These are phyloP conservation scores for Lamellibrachia luymesi DNA, from an alignment of 1,140 invertebrate genomes.

Conservation along the genomic window DNA sequence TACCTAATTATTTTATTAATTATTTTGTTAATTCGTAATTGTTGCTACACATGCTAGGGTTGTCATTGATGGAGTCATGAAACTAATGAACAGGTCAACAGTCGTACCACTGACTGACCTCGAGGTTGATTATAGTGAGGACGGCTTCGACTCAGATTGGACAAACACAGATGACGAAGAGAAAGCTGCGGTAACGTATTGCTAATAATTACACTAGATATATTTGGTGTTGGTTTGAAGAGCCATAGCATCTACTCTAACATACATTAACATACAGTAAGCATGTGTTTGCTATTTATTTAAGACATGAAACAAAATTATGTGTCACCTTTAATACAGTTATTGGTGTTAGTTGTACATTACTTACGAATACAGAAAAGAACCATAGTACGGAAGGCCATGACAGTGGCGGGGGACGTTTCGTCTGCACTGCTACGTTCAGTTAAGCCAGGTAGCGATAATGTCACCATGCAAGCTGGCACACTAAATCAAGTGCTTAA, in stretches of 20 bases:
- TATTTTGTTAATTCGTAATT: not conserved
- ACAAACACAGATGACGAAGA: not conserved
- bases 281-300: no score
- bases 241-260: no score
- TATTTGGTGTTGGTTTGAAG: no score
- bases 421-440: not conserved
- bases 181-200: not conserved
- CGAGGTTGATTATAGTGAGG: not conserved
- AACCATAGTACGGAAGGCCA: not conserved
- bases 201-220: no score
- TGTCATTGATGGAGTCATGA: not conserved
- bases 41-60: not conserved
- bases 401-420: not conserved
- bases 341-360: not conserved
- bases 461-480: not conserved
- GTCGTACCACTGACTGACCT: not conserved
- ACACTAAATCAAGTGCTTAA: not conserved
- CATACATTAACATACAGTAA: no score
- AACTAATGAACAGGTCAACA: not conserved
- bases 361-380: not conserved
- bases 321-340: no score
- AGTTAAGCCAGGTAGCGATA: not conserved
- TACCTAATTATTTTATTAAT: no score
- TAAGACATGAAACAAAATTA: no score
- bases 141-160: not conserved